Evolutionary conservation across 2,888 invertebrate species (phyloP).

Genomic region (Pachycephus smyrnensis): DNA sequence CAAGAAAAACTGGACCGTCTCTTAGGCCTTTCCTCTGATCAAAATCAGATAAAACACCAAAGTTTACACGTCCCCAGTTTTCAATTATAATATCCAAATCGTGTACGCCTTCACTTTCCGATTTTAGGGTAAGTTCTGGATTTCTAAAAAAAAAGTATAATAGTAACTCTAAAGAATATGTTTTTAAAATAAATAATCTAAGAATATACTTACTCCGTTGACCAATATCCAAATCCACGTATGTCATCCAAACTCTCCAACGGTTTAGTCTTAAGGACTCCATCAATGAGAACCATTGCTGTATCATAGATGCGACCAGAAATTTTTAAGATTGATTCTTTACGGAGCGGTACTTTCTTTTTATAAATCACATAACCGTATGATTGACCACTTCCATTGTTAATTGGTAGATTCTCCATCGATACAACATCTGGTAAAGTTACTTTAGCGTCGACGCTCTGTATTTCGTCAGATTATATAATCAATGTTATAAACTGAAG

Average conservation of each 20-base stretch:
- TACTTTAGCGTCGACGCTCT: conserved; percentile 21
- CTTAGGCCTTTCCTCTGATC: conserved; percentile 62
- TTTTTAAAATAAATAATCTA: neutral
- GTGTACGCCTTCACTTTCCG: conserved; percentile 40
- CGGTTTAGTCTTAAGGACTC: conserved; percentile 60
- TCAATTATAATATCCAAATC: conserved; percentile 70
- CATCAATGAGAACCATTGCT: conserved; percentile 69
- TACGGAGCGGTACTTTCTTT: conserved; percentile 46
- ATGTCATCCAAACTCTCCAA: conserved; percentile 52
- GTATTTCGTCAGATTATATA: neutral
- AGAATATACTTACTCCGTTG: conserved; percentile 10
- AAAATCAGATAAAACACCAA: conserved; percentile 68
- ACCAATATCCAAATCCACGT: conserved; percentile 66
- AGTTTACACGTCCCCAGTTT: conserved; percentile 84
- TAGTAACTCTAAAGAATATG: neutral
- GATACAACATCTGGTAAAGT: conserved; percentile 36
- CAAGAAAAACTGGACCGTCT: conserved; percentile 66
- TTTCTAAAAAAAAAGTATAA: conserved; percentile 40
- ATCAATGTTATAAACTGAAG: neutral
- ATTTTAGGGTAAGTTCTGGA: conserved; percentile 48
- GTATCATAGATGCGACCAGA: conserved; percentile 68
- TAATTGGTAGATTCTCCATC: conserved; percentile 59
- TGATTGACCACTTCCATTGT: conserved; percentile 69
- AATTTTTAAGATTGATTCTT: conserved; percentile 57
- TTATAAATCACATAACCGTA: conserved; percentile 72